A percentile compares a stretch with the other conserved stretches of the same genome.
Evolutionary conservation across 35 echinoderm and acorn worm genomes (phyloP).

Genomic region (Amphiura filiformis): DNA sequence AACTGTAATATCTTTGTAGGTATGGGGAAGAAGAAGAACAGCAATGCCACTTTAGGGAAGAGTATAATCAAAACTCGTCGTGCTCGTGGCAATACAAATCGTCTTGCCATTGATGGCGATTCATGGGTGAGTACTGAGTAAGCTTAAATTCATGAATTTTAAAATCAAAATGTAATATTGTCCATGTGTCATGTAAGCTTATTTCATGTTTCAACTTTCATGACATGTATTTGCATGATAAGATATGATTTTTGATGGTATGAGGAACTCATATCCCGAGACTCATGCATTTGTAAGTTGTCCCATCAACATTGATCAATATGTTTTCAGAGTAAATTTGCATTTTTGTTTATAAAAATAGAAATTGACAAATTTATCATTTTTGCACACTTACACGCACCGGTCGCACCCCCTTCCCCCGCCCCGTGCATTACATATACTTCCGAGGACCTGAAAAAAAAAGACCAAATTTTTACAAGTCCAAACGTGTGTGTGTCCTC

Average conservation of each 20-base stretch:
- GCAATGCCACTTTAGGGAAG: constrained; percentile 32
- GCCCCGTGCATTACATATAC: too few species aligned
- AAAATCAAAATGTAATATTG: not conserved
- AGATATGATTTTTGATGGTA: not conserved
- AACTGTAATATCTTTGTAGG: too few species aligned
- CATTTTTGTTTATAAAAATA: too few species aligned
- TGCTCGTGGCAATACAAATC: not conserved
- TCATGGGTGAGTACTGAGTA: constrained; percentile 26
- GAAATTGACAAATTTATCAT: too few species aligned
- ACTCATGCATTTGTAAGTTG: not conserved
- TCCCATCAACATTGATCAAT: too few species aligned
- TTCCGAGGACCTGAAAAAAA: too few species aligned
- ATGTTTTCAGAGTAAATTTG: too few species aligned
- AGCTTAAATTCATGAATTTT: too few species aligned
- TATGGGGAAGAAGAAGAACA: constrained; percentile 47
- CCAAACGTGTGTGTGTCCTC: too few species aligned
- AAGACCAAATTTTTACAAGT: too few species aligned
- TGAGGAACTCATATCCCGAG: not conserved
- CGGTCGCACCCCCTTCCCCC: too few species aligned
- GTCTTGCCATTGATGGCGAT: not conserved
- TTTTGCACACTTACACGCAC: too few species aligned
- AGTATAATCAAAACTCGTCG: constrained; percentile 38
- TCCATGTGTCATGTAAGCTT: not conserved
- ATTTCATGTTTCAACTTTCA: not conserved
- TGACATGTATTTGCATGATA: not conserved